Evolutionary conservation across 2,113 vertebrate species (phyloP).

Genomic region (Xiphophorus hellerii): DNA sequence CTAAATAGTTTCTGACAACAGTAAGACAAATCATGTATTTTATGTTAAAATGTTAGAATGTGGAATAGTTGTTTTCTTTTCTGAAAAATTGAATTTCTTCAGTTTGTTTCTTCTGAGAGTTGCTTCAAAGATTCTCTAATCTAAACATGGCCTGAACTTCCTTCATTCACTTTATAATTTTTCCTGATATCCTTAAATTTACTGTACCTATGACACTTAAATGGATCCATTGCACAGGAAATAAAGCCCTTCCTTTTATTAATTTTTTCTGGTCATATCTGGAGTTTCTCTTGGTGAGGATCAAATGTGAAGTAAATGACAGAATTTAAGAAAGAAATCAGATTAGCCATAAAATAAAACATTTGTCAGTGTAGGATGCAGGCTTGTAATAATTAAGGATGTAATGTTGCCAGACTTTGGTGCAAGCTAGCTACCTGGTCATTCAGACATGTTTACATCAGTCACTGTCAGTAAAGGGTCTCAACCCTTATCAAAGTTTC

Average conservation of each 20-base stretch:
- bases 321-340: slow-evolving; percentile 9
- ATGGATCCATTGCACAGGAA: not conserved
- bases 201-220: not conserved
- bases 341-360: slow-evolving; percentile 3
- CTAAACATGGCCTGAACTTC: not conserved
- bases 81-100: too few species aligned
- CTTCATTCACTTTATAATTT: not conserved
- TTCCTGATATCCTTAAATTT: not conserved
- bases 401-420: slow-evolving; percentile 40
- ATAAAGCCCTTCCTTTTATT: not conserved
- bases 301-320: slow-evolving; percentile 5
- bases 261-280: slow-evolving; percentile 19
- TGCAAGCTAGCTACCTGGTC: slow-evolving; percentile 37
- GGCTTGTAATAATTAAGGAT: slow-evolving; percentile 42
- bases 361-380: slow-evolving; percentile 23
- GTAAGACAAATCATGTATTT: not conserved
- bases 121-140: not conserved
- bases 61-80: not conserved
- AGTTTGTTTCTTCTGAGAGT: not conserved
- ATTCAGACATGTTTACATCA: slow-evolving; percentile 52
- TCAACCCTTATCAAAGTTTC: slow-evolving; percentile 37
- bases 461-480: slow-evolving; percentile 51
- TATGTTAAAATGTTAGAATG: not conserved
- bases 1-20: not conserved
- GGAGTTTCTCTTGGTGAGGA: not conserved